These are phyloP conservation scores for Phrynosoma platyrhinos DNA, from an alignment of 2,113 vertebrate species.

Conservation along the genomic window DNA sequence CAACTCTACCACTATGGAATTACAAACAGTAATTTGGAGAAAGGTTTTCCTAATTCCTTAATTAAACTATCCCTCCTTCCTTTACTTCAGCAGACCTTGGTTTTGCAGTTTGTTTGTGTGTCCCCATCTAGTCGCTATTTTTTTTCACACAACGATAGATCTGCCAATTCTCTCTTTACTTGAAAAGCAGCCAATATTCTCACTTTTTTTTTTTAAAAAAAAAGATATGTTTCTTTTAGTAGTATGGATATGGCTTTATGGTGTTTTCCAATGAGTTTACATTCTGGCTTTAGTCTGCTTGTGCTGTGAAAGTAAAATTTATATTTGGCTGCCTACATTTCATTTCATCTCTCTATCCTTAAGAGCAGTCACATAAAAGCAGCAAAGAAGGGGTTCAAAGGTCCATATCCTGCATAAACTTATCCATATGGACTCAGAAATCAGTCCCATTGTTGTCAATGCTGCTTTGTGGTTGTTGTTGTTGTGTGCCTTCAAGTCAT, in stretches of 20 bases:
- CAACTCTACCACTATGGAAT: neutral
- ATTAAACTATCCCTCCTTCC: neutral
- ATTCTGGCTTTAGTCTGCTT: neutral
- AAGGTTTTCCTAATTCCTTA: neutral
- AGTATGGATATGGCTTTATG: neutral
- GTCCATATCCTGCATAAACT: neutral
- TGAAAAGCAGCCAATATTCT: neutral
- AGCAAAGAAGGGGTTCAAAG: neutral
- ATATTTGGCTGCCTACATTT: neutral
- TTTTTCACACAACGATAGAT: neutral
- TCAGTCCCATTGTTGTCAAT: too few species aligned
- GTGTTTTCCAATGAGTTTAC: neutral
- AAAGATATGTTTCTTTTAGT: neutral
- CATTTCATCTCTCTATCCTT: neutral
- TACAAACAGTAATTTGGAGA: too few species aligned
- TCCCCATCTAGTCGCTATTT: neutral
- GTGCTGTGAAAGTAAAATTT: neutral
- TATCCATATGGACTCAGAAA: neutral
- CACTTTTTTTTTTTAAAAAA: neutral
- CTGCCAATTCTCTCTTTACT: neutral
- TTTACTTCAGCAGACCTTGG: neutral
- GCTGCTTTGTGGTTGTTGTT: neutral
- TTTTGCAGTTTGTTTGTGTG: neutral
- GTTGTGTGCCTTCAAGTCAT: too few species aligned
- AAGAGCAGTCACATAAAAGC: neutral